Evolutionary conservation across 2,113 vertebrate species (phyloP), one percentile per base, ranked within the genome.

Genomic region (Macrotis lagotis): DNA sequence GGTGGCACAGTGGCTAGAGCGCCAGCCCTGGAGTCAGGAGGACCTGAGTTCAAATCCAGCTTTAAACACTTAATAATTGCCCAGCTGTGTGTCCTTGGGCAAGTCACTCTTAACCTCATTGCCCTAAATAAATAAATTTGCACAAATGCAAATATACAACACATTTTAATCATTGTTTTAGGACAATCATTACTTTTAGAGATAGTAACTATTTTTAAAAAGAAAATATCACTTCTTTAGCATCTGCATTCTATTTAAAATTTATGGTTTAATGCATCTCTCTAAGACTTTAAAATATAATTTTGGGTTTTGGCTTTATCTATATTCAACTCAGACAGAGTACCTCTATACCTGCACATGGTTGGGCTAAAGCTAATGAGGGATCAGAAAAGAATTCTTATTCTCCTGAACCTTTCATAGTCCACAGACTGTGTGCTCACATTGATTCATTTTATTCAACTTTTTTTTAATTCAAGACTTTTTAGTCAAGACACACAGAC

Each of bases 231-330:
- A 74, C n/a, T n/a, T 74, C 11, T 16, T 74, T 37, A 51, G 10
- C 8, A 91, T 59, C 89, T 3, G 0, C 51, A 22, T 51, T 1
- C 25, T 93, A 51, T 50, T 96, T 96, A 48, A 88, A 94, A 96
- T 93, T 95, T 44, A 91, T 88, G 90, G 93, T 19, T 50, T 51
- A 83, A 95, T 2, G 0, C 19, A 53, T 90, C 19, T 16, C 93
- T 52, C 31, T 1, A 53, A 26, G 24, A 25, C 66, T 50, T 95
- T 55, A 0, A 47, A 90, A 95, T 89, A 52, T 93, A 48, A 44
- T 89, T n/a, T 88, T 88, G 55, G 93, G 50, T 22, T 44, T 50
- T 37, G 47, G 0, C 24, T 49, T 91, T 66, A 90, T 90, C 88
- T 91, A 28, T 10, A 47, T 89, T 89, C 88, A 25, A 7, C 48